phyloP scores from a whole-genome alignment of 1,140 invertebrate genomes.

The Megalonaias nervosa region DNA sequence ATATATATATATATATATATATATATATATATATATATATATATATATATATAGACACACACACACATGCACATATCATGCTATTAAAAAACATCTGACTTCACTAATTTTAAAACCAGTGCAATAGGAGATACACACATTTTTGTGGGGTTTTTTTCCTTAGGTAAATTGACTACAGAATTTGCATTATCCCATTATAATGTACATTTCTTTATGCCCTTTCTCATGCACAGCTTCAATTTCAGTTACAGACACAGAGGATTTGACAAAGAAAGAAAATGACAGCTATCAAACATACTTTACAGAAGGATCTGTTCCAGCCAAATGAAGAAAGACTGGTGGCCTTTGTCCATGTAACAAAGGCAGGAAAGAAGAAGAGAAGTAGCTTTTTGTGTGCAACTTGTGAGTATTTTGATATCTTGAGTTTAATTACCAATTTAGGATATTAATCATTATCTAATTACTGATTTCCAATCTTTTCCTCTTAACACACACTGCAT shows the following conservation, averaged over 20 bases:
- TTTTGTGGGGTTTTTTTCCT: not conserved
- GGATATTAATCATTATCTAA: no score
- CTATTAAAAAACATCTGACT: no score
- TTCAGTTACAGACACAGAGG: not conserved
- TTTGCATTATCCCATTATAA: not conserved
- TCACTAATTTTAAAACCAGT: no score
- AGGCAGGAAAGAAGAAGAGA: constrained; percentile 83
- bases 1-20: no score
- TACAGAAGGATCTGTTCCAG: constrained; percentile 89
- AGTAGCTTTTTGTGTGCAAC: constrained; percentile 86
- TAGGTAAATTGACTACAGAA: not conserved
- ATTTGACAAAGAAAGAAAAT: constrained; percentile 55
- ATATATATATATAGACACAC: no score
- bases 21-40: no score
- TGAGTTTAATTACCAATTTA: constrained; percentile 69
- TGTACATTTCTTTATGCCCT: not conserved
- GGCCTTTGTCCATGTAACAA: constrained; percentile 83
- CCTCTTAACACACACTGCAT: no score
- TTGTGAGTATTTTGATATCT: constrained; percentile 70
- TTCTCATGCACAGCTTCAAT: not conserved
- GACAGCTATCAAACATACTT: constrained; percentile 86
- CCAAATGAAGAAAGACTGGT: constrained; percentile 85
- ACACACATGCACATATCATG: no score
- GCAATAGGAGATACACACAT: no score
- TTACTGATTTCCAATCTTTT: no score